Percentiles rank a stretch among this genome's conserved stretches.
Evolutionary conservation across 2,797 vertebrate species (phyloP).

Genomic region (Pteropus rufus): DNA sequence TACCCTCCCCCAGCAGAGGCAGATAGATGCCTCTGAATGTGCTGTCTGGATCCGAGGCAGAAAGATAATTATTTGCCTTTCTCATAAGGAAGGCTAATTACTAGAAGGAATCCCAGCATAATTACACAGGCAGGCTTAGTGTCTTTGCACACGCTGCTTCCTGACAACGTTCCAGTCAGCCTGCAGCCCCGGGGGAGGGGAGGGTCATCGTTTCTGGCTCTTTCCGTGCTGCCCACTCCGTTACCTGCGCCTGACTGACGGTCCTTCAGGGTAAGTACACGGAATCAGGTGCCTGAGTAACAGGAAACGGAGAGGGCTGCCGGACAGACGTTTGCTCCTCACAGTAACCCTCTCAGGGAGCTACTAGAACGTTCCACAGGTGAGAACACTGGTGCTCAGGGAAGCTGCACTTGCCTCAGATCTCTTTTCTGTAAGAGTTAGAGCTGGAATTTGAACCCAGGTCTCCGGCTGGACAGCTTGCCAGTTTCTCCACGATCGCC

Average conservation of each 20-base stretch:
- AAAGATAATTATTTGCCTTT: conserved; percentile 74
- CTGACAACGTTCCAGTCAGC: conserved; percentile 15
- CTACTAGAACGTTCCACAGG: background rate
- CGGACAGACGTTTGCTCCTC: fast-evolving
- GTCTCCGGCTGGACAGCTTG: background rate
- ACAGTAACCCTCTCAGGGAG: too few species aligned
- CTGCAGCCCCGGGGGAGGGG: background rate
- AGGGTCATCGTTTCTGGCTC: background rate
- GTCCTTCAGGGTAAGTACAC: background rate
- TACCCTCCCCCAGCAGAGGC: background rate
- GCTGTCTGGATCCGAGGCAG: conserved; percentile 55
- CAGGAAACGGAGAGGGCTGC: background rate
- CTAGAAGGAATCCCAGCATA: conserved; percentile 63
- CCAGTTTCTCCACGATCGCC: fast-evolving
- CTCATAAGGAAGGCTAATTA: conserved; percentile 69
- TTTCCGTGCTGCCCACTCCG: background rate
- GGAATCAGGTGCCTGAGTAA: background rate
- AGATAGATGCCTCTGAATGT: background rate
- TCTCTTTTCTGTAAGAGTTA: background rate
- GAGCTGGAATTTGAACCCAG: background rate
- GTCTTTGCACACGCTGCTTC: conserved; percentile 50
- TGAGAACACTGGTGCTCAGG: fast-evolving
- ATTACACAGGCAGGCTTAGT: conserved; percentile 55
- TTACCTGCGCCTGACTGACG: background rate
- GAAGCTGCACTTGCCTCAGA: fast-evolving